Percentiles rank a stretch among this genome's conserved stretches.
phyloP scores from a whole-genome alignment of 2,888 invertebrate genomes.

The Galerucella calmariensis region DNA sequence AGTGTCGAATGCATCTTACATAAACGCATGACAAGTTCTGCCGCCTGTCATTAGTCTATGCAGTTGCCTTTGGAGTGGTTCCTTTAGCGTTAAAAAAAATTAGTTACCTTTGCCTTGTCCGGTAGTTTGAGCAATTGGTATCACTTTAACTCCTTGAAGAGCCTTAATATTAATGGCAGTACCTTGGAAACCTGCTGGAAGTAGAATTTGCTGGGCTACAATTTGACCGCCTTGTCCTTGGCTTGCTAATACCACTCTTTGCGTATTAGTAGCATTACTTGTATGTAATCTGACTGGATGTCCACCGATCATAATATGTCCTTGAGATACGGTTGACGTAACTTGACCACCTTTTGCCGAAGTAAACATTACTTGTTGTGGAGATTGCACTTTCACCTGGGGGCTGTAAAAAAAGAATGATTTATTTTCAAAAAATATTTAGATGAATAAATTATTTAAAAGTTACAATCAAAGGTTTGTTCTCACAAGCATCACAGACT shows the following conservation, averaged over 20 bases:
- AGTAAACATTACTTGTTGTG: constrained; percentile 60
- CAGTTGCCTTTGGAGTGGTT: too few species aligned
- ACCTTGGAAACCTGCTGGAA: constrained; percentile 73
- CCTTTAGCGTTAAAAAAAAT: background rate
- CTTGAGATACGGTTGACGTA: constrained; percentile 52
- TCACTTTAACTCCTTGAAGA: constrained; percentile 72
- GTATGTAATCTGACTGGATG: constrained; percentile 62
- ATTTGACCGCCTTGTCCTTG: constrained; percentile 67
- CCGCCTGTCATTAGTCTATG: too few species aligned
- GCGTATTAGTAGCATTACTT: constrained; percentile 55
- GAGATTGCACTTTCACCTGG: constrained; percentile 60
- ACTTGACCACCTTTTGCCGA: constrained; percentile 48
- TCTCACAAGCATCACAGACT: too few species aligned
- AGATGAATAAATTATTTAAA: too few species aligned
- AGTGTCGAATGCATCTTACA: too few species aligned
- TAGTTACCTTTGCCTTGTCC: constrained; percentile 54
- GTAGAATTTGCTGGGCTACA: constrained; percentile 69
- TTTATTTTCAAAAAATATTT: too few species aligned
- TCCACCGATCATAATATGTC: constrained; percentile 61
- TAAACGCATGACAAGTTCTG: too few species aligned
- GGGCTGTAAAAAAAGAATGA: constrained; percentile 47
- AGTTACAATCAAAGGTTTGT: too few species aligned
- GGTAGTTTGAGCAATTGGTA: constrained; percentile 67
- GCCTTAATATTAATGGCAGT: constrained; percentile 72
- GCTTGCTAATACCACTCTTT: constrained; percentile 68